A percentile compares a stretch with the other conserved stretches of the same genome.
phyloP scores from a whole-genome alignment of 2,888 invertebrate genomes.

The Caenorhabditis sp. region DNA sequence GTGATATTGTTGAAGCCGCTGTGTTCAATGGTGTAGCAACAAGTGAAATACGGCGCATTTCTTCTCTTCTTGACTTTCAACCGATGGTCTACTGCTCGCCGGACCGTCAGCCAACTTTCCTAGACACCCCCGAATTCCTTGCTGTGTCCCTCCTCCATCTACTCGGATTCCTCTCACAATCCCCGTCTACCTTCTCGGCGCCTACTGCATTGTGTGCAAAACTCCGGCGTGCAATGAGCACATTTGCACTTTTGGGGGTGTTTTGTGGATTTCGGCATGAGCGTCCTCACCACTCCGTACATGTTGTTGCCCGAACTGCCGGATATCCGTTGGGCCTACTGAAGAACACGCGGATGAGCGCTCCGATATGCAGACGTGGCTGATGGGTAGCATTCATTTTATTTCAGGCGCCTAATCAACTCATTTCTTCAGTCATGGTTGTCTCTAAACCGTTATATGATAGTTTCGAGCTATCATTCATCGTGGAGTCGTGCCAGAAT shows the following conservation, averaged over 20 bases:
- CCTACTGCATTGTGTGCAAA: not conserved
- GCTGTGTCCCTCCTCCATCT: not conserved
- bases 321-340: not conserved
- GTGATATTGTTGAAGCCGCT: too few species aligned
- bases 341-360: not conserved
- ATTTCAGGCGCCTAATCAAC: too few species aligned
- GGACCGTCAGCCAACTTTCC: not conserved
- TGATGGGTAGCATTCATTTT: not conserved
- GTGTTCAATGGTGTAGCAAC: too few species aligned
- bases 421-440: too few species aligned
- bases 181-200: not conserved
- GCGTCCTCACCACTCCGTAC: not conserved
- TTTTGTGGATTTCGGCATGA: not conserved
- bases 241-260: not conserved
- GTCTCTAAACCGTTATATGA: not conserved
- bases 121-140: constrained; percentile 1
- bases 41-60: too few species aligned
- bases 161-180: not conserved
- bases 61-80: too few species aligned
- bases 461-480: not conserved
- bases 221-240: not conserved
- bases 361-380: not conserved
- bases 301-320: not conserved
- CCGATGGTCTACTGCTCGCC: not conserved
- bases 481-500: not conserved